phyloP scores from a whole-genome alignment of 2,797 vertebrate genomes.

The Sphaeramia orbicularis region DNA sequence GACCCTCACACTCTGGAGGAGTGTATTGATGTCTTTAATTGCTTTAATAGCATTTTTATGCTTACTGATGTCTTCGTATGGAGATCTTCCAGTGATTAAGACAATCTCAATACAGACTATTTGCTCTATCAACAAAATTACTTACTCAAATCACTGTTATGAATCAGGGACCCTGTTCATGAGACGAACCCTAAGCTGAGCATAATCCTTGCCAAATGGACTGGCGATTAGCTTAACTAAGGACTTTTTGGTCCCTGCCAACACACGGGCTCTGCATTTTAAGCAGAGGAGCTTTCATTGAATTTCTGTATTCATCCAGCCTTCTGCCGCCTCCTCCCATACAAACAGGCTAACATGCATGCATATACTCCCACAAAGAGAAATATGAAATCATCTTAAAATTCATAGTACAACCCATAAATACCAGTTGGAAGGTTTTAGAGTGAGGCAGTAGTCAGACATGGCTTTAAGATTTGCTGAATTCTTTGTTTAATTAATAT shows the following conservation, averaged over 20 bases:
- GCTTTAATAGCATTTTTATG: slow-evolving; percentile 71
- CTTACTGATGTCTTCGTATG: slow-evolving; percentile 66
- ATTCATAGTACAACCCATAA: slow-evolving; percentile 17
- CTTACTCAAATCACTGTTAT: slow-evolving; percentile 80
- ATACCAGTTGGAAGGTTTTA: slow-evolving; percentile 12
- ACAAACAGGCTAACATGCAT: slow-evolving; percentile 45
- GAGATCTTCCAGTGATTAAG: slow-evolving; percentile 71
- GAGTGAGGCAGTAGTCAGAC: slow-evolving; percentile 1
- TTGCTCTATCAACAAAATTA: slow-evolving; percentile 75
- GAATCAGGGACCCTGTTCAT: slow-evolving; percentile 80
- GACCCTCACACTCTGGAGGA: slow-evolving; percentile 14
- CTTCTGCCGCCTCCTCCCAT: slow-evolving; percentile 46
- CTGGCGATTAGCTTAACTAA: slow-evolving; percentile 82
- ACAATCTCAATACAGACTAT: slow-evolving; percentile 65
- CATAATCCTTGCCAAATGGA: slow-evolving; percentile 84
- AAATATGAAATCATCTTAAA: slow-evolving; percentile 23
- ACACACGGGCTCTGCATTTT: slow-evolving; percentile 77
- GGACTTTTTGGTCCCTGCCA: slow-evolving; percentile 76
- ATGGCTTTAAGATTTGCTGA: slow-evolving; percentile 23
- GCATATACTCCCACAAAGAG: slow-evolving; percentile 21
- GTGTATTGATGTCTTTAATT: slow-evolving; percentile 67
- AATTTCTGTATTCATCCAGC: slow-evolving; percentile 74
- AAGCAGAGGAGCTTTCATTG: slow-evolving; percentile 73
- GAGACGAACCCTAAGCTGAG: slow-evolving; percentile 70
- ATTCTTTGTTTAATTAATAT: slow-evolving; percentile 29